These are phyloP conservation scores for Drosophila eugracilis DNA, from an alignment of 1,140 invertebrate genomes.

Conservation along the genomic window DNA sequence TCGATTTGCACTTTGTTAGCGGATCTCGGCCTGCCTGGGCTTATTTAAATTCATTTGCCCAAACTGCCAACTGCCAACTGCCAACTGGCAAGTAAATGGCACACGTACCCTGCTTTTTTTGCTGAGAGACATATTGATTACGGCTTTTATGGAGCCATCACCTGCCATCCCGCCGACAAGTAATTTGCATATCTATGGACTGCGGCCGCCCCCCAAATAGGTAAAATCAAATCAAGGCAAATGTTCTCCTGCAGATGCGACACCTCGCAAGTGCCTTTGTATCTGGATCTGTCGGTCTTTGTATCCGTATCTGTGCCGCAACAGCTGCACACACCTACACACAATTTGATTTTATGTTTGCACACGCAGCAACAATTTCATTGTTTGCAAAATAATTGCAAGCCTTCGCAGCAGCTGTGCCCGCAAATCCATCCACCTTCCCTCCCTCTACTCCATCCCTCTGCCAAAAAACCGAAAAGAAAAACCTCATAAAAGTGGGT, in stretches of 20 bases:
- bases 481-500: neutral
- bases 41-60: slow-evolving; percentile 23
- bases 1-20: slow-evolving; percentile 75
- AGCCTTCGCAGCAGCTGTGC: slow-evolving; percentile 68
- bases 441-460: neutral
- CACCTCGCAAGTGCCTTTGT: slow-evolving; percentile 60
- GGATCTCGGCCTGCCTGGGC: neutral
- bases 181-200: slow-evolving; percentile 74
- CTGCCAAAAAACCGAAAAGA: slow-evolving; percentile 1
- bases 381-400: slow-evolving; percentile 84
- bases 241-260: slow-evolving; percentile 60
- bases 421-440: slow-evolving; percentile 34
- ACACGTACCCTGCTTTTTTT: neutral
- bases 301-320: slow-evolving; percentile 36
- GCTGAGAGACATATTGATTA: slow-evolving; percentile 56
- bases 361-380: slow-evolving; percentile 82
- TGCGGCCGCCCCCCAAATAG: slow-evolving; percentile 29
- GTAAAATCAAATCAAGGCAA: slow-evolving; percentile 82
- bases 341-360: slow-evolving; percentile 83
- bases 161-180: slow-evolving; percentile 50
- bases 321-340: slow-evolving; percentile 65
- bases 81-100: too few relatives aligned
- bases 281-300: slow-evolving; percentile 12
- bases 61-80: slow-evolving; percentile 19
- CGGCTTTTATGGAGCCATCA: slow-evolving; percentile 71